These are phyloP conservation scores for Drosophila nigricruria DNA, from an alignment of 2,888 invertebrate species.

Conservation along the genomic window DNA sequence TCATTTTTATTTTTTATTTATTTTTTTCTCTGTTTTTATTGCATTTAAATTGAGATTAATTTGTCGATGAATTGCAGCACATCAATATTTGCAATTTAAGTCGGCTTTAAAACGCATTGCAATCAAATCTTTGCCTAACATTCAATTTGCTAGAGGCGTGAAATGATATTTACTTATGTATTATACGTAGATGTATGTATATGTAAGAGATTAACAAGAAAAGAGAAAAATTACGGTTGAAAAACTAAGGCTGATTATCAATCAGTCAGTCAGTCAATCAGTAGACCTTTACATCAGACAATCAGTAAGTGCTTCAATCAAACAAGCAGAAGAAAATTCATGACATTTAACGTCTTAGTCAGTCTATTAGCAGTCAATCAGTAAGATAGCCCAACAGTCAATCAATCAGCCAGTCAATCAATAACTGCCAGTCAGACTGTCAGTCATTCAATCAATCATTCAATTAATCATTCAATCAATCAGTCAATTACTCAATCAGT, in stretches of 20 bases:
- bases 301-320: not conserved
- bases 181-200: not conserved
- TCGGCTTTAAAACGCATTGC: not conserved
- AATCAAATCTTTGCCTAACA: no score
- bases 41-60: slow-evolving; percentile 7
- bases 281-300: not conserved
- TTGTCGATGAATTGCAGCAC: not conserved
- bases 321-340: no score
- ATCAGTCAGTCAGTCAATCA: not conserved
- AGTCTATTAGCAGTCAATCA: no score
- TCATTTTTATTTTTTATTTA: not conserved
- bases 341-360: no score
- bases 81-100: not conserved
- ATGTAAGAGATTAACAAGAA: no score
- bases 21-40: not conserved
- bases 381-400: no score
- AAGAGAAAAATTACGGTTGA: not conserved
- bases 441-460: not conserved
- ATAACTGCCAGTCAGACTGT: no score
- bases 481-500: not conserved
- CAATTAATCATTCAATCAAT: not conserved
- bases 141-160: not conserved
- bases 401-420: no score
- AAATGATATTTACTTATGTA: not conserved
- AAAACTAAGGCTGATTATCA: not conserved